Conservation (phyloP, 2,888 invertebrate genomes). For the Drosophila kambysellisi region DNA sequence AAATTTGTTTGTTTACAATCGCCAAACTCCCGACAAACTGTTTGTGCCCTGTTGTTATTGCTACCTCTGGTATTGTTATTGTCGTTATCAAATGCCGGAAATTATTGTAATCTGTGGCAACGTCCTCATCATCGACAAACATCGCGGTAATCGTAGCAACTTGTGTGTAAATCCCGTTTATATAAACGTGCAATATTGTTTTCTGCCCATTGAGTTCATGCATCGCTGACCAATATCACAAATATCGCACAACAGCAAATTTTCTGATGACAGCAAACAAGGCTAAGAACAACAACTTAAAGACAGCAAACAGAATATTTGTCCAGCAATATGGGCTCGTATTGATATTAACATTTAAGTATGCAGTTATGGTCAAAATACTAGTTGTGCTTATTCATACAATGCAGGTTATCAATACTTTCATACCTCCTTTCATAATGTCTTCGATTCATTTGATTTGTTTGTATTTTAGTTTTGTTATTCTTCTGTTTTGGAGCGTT, state of each 20-base stretch:
- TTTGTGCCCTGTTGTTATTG: slow-evolving; percentile 15
- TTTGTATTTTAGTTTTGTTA: no score
- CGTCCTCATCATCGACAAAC: slow-evolving; percentile 47
- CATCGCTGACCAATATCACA: slow-evolving; percentile 59
- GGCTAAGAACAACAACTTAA: slow-evolving; percentile 38
- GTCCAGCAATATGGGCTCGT: background rate
- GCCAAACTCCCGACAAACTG: slow-evolving; percentile 48
- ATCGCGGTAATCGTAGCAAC: slow-evolving; percentile 52
- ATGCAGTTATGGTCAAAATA: background rate
- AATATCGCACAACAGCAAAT: slow-evolving; percentile 24
- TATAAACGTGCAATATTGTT: slow-evolving; percentile 48
- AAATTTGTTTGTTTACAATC: slow-evolving; percentile 79
- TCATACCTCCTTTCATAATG: no score
- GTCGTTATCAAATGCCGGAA: slow-evolving; percentile 78
- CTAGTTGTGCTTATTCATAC: no score
- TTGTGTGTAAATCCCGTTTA: slow-evolving; percentile 74
- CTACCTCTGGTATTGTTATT: slow-evolving; percentile 28
- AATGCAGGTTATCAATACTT: no score
- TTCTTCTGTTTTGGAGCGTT: no score
- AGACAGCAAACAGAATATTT: background rate
- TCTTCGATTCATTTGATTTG: no score
- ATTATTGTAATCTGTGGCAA: slow-evolving; percentile 71
- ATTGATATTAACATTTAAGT: background rate
- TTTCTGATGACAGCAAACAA: slow-evolving; percentile 23
- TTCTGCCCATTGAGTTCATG: slow-evolving; percentile 69